Evolutionary conservation across 2,113 vertebrate species (phyloP), one percentile per base, ranked within the genome.

Genomic region (Malurus cyaneus): DNA sequence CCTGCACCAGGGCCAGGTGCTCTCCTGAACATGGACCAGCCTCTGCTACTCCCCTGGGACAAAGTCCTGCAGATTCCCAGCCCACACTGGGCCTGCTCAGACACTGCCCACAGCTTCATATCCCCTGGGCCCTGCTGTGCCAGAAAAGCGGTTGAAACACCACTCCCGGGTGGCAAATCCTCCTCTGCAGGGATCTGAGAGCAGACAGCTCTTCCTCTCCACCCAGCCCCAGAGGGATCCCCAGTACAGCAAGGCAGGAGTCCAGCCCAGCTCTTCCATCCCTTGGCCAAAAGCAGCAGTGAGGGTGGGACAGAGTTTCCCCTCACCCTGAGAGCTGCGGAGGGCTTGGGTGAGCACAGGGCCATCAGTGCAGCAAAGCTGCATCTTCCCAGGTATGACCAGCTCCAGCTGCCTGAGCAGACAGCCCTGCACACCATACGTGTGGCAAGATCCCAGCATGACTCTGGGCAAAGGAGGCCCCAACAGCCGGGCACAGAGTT

Each of bases 251-350:
- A 70, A 32, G 34, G 71, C 46, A 88, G 53, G 31, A 92, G 31
- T 31, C 46, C 47, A 17, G 4, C 20, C 34, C 50, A 70, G 61
- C 31, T 49, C 59, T 57, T 28, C 56, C 16, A 24, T 46, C 1
- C 14, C 12, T 20, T 24, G 41, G 34, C 52, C 60, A 81, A 41
- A 47, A 42, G 14, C 69, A 50, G 46, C 1, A 1, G 15, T 6
- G 6, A 66, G 21, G 31, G 49, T 20, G 29, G 29, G 28, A 31
- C 39, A 23, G 73, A 89, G 44, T 28, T 52, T 54, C 34, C 50
- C 1, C 1, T 18, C 29, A 17, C 1, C 1, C 64, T 9, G 41
- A 49, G 64, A 62, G 25, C 41, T 32, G 17, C 14, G 0, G 0
- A 34, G 79, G 69, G 17, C 34, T 29, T 6, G n/a, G 21, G 57